phyloP scores from a whole-genome alignment of 2,113 vertebrate genomes.

The Aphelocoma coerulescens region DNA sequence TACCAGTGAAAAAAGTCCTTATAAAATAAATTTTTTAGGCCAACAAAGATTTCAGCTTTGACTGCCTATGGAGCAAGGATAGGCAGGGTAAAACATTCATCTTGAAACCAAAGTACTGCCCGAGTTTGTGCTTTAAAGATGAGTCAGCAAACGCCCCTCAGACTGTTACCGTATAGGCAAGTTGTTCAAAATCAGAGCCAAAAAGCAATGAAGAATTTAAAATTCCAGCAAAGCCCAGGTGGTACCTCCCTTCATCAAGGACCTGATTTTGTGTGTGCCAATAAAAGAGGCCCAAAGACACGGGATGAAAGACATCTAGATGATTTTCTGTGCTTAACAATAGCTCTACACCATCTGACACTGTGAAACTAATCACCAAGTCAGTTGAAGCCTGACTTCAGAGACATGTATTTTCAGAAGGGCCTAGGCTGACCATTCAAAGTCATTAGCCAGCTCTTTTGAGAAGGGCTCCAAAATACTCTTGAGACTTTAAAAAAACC shows the following conservation, averaged over 20 bases:
- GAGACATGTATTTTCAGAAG: not conserved
- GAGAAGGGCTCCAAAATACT: not conserved
- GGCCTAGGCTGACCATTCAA: not conserved
- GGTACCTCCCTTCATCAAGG: not conserved
- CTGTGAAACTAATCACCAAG: not conserved
- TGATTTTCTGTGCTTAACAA: not conserved
- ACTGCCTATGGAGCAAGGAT: not conserved
- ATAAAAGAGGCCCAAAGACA: not conserved
- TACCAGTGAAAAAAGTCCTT: not conserved
- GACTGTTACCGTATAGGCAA: fast-evolving
- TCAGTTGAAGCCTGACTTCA: not conserved
- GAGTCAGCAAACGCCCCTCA: not conserved
- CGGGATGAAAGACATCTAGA: not conserved
- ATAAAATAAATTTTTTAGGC: not conserved
- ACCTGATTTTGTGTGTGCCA: not conserved
- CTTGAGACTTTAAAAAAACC: not conserved
- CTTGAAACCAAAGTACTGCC: not conserved
- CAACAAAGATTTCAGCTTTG: not conserved
- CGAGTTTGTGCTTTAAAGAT: not conserved
- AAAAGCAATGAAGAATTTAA: not conserved
- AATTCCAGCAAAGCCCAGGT: not conserved
- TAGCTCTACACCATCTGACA: not conserved
- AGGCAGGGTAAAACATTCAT: not conserved
- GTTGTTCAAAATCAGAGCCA: not conserved
- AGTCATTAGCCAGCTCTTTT: not conserved